Percentiles rank a stretch among this genome's conserved stretches.
Conservation (phyloP, 2,113 vertebrate genomes). For the Phalacrocorax aristotelis region DNA sequence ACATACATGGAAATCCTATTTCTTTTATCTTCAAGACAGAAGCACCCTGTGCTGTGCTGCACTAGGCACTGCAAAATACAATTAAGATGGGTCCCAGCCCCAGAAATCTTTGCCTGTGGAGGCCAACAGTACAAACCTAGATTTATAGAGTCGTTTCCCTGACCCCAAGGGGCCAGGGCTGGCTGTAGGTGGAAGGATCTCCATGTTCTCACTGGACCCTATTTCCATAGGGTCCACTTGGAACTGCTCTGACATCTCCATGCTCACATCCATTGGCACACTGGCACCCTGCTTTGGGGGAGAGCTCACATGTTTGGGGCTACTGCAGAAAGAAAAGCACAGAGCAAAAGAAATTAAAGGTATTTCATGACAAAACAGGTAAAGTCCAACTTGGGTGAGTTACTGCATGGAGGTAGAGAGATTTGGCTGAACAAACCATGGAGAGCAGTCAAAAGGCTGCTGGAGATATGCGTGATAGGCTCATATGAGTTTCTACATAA, state of each 20-base stretch:
- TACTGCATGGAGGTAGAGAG: not conserved
- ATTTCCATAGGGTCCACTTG: conserved; percentile 72
- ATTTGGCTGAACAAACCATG: not conserved
- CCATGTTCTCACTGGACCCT: not conserved
- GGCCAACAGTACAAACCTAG: conserved; percentile 70
- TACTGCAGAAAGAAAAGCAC: not conserved
- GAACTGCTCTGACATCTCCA: not conserved
- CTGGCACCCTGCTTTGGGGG: not conserved
- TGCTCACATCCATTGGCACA: conserved; percentile 54
- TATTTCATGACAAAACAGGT: not conserved
- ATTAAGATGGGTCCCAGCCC: not conserved
- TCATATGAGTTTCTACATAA: not conserved
- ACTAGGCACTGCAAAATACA: not conserved
- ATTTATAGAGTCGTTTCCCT: conserved; percentile 71
- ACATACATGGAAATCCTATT: not conserved
- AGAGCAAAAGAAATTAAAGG: not conserved
- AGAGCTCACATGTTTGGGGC: conserved; percentile 3
- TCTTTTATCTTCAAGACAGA: not conserved
- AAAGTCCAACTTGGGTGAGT: not conserved
- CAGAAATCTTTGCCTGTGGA: not conserved
- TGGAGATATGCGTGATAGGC: not conserved
- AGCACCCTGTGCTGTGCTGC: not conserved
- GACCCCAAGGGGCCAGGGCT: rapidly evolving
- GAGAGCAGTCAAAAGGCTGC: not conserved
- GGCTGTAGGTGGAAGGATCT: not conserved